Evolutionary conservation across 2,797 vertebrate genomes (phyloP), one percentile per base, ranked within the genome.

Genomic region (Sparidentex hasta): DNA sequence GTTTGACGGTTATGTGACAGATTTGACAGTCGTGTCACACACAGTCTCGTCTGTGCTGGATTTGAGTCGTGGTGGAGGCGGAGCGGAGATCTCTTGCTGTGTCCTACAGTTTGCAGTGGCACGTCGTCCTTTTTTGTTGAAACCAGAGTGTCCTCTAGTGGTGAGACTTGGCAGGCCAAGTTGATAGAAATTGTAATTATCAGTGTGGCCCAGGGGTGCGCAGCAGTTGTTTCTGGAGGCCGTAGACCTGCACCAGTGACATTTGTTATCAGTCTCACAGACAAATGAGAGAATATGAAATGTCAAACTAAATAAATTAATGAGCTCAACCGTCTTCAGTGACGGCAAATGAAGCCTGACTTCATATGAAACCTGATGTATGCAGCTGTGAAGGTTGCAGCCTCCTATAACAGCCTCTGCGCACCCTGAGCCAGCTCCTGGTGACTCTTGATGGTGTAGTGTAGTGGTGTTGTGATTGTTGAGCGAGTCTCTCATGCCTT

Each of bases 111-210:
- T 94, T 95, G 94, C 92, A 81, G 91, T 93, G 88, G 89, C 81
- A 86, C 84, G 64, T 93, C 46, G 20, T 90, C 77, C 78, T 86
- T 86, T 86, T 78, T 87, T 89, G 83, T 90, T 91, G 83, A 85
- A 88, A 85, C 85, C 81, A 92, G 91, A 94, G 93, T 92, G 93
- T 84, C 95, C 94, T 95, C 96, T 95, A 92, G 93, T 94, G 93
- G 88, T 90, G 85, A 93, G 87, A 95, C 96, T 97, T 97, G 97
- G 97, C 97, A 95, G 97, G 97, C 97, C 97, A 94, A 95, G 97
- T 96, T 95, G 68, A 86, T 75, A 91, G 89, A 92, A 85, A 90
- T 81, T 91, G 71, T 89, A 92, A 82, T 93, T 89, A 86, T 93
- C 87, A 29, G 86, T 70, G 80, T 74, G 71, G 90, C 85, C 80